Evolutionary conservation across 2,888 invertebrate species (phyloP), one percentile per base, ranked within the genome.

Genomic region (Dolichomitus sp.): DNA sequence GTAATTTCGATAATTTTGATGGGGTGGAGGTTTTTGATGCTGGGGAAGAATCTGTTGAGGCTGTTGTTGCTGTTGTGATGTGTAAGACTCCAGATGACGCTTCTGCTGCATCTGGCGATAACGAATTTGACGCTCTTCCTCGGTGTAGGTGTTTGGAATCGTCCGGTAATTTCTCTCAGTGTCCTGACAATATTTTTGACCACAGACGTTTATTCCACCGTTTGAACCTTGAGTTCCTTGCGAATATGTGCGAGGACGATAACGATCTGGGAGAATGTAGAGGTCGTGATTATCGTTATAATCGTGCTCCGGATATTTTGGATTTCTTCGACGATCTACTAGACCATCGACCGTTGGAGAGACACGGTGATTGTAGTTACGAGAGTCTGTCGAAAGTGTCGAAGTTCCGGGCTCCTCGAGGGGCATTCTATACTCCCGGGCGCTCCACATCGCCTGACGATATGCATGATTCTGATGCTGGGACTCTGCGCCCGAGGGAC

Each of bases 221-320:
- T 88, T 89, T 14, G 91, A 92, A 4, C 93, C 93, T 57, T 93
- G 93, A 0, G 91, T 92, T 2, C 93, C 93, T 57, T 93, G 93
- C 0, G 93, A 93, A 81, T 92, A 92, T 0, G 93, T 91, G 12
- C 93, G 92, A 23, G 85, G 84, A 4, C 93, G 92, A 83, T 90
- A 91, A 48, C 92, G 92, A 42, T 93, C 93, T 0, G 92, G 91
- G 7, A 93, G 78, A 70, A 93, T 91, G 52, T 93, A 93, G 23
- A 93, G 84, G 42, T 93, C 93, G 76, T 92, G 91, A 85, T 93
- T 93, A 27, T 91, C 91, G 83, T 93, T 93, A 7, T 89, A 87
- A 76, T 93, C 93, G 42, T 91, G 91, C 11, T 91, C 92, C 1
- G 88, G 80, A 45, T 90, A 88, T 79, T 92, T 91, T 0, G 86